phyloP scores from a whole-genome alignment of 2,888 invertebrate species.

The Molorchus minor region DNA sequence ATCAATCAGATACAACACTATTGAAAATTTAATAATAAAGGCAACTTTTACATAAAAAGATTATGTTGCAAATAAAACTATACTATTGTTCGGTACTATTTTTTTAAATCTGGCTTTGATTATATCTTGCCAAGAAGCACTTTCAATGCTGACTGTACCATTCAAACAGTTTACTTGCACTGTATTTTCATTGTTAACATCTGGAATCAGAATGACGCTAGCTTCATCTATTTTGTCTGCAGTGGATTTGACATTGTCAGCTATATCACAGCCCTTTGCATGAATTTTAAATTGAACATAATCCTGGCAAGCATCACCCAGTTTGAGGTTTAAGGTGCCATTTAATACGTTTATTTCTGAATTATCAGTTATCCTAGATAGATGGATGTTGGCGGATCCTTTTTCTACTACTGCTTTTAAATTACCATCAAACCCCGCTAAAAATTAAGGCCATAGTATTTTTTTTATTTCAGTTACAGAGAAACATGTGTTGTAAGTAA shows the following conservation, averaged over 20 bases:
- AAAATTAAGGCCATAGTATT: too few species aligned
- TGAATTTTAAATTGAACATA: slow-evolving; percentile 47
- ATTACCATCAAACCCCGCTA: slow-evolving; percentile 60
- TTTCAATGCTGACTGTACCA: slow-evolving; percentile 45
- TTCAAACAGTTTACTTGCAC: slow-evolving; percentile 45
- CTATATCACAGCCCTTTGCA: slow-evolving; percentile 33
- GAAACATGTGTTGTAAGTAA: too few species aligned
- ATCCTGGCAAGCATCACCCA: slow-evolving; percentile 53
- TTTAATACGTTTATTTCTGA: slow-evolving; percentile 52
- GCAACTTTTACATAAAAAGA: too few species aligned
- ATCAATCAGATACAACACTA: too few species aligned
- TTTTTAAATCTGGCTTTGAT: slow-evolving; percentile 29
- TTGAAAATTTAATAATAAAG: too few species aligned
- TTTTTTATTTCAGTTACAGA: too few species aligned
- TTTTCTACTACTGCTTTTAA: slow-evolving; percentile 50
- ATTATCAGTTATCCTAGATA: slow-evolving; percentile 53
- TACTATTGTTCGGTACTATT: neutral
- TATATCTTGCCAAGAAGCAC: slow-evolving; percentile 52
- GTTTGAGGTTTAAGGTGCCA: slow-evolving; percentile 51
- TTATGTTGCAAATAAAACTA: too few species aligned
- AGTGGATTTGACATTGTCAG: slow-evolving; percentile 40
- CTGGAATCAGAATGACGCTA: slow-evolving; percentile 41
- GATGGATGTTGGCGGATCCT: slow-evolving; percentile 55
- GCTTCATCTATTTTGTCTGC: slow-evolving; percentile 24
- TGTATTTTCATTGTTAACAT: slow-evolving; percentile 29